Percentiles rank a stretch among this genome's conserved stretches.
phyloP scores from a whole-genome alignment of 2,797 vertebrate genomes.

The Centropyge bicolor region DNA sequence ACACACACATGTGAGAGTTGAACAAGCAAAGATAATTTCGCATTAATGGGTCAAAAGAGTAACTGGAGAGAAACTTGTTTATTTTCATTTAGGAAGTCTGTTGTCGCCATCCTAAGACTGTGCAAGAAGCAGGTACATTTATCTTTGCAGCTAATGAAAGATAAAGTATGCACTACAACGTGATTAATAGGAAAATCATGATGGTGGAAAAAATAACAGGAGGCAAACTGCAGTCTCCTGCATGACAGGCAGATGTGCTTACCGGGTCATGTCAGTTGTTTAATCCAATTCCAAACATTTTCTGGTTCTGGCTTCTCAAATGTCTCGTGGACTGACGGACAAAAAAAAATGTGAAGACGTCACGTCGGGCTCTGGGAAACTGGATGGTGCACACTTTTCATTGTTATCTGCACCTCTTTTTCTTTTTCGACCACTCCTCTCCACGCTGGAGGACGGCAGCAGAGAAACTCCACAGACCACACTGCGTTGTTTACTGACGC shows the following conservation, averaged over 20 bases:
- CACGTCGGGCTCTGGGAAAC: not conserved
- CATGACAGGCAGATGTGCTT: too few relatives aligned
- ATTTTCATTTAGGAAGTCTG: not conserved
- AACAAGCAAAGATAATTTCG: slow-evolving; percentile 22
- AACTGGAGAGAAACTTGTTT: not conserved
- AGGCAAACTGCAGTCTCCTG: not conserved
- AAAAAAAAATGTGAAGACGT: not conserved
- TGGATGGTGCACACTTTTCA: not conserved
- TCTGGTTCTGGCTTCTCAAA: not conserved
- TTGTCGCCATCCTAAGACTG: not conserved
- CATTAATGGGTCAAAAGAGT: not conserved
- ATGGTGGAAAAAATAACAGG: not conserved
- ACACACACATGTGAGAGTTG: slow-evolving; percentile 31
- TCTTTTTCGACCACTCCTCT: not conserved
- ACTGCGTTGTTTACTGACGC: not conserved
- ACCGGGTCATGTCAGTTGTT: not conserved
- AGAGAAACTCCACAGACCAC: slow-evolving; percentile 4
- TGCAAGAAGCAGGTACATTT: not conserved
- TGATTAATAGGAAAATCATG: not conserved
- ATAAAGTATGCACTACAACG: not conserved
- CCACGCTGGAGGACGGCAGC: not conserved
- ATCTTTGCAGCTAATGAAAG: not conserved
- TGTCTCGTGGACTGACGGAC: not conserved
- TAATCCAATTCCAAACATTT: not conserved
- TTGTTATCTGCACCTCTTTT: not conserved